Evolutionary conservation across 2,888 invertebrate genomes (phyloP).

Genomic region (Platycheirus albimanus): DNA sequence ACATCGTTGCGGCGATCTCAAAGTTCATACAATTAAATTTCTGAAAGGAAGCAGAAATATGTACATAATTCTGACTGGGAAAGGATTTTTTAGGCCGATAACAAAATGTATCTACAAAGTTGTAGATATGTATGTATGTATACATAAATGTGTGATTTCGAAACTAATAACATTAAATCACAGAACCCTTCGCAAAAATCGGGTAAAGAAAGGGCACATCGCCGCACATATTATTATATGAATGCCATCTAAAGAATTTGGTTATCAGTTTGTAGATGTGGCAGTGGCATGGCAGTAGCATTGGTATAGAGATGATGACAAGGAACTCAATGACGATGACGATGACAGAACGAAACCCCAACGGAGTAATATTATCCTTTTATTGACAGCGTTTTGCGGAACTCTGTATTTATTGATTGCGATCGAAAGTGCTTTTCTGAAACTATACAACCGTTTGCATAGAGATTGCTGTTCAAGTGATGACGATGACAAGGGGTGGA

Average conservation of each 20-base stretch:
- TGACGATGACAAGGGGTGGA: conserved; percentile 41
- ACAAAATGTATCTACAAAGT: conserved; percentile 55
- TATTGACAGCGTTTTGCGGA: conserved; percentile 66
- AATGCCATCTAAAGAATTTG: conserved; percentile 32
- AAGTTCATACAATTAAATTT: conserved; percentile 54
- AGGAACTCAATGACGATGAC: neutral
- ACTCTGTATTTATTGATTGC: conserved; percentile 69
- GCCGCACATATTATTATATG: conserved; percentile 6
- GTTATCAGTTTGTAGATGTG: conserved; percentile 61
- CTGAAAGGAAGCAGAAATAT: conserved; percentile 20
- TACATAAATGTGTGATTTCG: conserved; percentile 57
- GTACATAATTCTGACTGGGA: neutral
- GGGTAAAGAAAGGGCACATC: too few relatives aligned
- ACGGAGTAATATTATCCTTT: conserved; percentile 66
- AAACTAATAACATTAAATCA: conserved; percentile 72
- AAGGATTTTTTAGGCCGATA: conserved; percentile 55
- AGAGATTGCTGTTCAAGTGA: conserved; percentile 10
- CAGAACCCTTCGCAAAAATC: conserved; percentile 49
- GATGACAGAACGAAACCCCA: conserved; percentile 61
- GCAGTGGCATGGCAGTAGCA: too few relatives aligned
- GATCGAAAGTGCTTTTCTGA: conserved; percentile 59
- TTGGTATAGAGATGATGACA: conserved; percentile 56
- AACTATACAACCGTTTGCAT: conserved; percentile 35
- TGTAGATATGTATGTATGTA: too few relatives aligned
- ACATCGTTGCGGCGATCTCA: conserved; percentile 38